These are phyloP conservation scores for Argyrosomus japonicus DNA, from an alignment of 2,113 vertebrate genomes.

Conservation along the genomic window DNA sequence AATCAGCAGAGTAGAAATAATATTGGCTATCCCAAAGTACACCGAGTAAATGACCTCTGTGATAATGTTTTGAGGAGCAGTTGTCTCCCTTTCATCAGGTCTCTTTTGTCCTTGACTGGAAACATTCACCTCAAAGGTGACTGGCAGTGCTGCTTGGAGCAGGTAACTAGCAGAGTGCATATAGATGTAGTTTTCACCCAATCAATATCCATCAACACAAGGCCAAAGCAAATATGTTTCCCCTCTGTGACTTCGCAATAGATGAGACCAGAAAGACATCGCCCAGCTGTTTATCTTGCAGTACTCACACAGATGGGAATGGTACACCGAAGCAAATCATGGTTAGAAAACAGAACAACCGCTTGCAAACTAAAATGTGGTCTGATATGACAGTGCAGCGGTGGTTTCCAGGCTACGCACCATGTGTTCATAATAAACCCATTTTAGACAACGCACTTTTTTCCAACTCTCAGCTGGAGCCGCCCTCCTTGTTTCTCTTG, in stretches of 20 bases:
- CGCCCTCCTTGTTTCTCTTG: slow-evolving; percentile 52
- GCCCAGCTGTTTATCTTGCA: slow-evolving; percentile 57
- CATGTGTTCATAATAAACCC: slow-evolving; percentile 47
- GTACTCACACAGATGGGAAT: slow-evolving; percentile 48
- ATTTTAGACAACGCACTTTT: slow-evolving; percentile 51
- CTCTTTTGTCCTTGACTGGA: slow-evolving; percentile 67
- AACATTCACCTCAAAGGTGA: slow-evolving; percentile 59
- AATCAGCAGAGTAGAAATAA: slow-evolving; percentile 53
- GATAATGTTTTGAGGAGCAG: slow-evolving; percentile 46
- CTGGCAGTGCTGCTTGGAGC: slow-evolving; percentile 47
- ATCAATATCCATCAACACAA: slow-evolving; percentile 75
- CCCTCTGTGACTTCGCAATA: slow-evolving; percentile 57
- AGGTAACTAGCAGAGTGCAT: slow-evolving; percentile 66
- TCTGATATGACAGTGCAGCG: slow-evolving; percentile 36
- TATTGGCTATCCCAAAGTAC: slow-evolving; percentile 40
- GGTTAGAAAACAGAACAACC: slow-evolving; percentile 48
- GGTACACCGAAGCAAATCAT: slow-evolving; percentile 44
- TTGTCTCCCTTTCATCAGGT: slow-evolving; percentile 33
- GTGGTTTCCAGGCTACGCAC: slow-evolving; percentile 14
- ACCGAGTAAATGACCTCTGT: slow-evolving; percentile 45
- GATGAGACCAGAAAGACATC: slow-evolving; percentile 52
- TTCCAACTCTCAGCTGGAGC: slow-evolving; percentile 23
- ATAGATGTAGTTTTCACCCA: slow-evolving; percentile 58
- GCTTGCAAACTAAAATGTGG: slow-evolving; percentile 31
- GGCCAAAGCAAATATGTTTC: slow-evolving; percentile 58